Percentiles rank a stretch among this genome's conserved stretches.
phyloP scores from a whole-genome alignment of 1,140 invertebrate genomes.

The Pygmarrhopalites habei region DNA sequence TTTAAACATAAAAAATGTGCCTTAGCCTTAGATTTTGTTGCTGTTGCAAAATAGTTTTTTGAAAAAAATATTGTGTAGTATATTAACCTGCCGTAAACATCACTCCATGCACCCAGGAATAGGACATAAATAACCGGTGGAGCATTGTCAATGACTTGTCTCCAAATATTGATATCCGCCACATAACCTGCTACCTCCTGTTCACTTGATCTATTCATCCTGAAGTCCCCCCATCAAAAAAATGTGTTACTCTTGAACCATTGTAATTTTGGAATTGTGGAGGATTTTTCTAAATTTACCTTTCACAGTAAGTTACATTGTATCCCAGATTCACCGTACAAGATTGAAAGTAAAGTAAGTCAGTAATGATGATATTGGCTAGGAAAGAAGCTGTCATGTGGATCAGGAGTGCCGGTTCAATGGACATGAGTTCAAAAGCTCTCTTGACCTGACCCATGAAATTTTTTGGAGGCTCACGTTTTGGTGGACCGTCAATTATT shows the following conservation, averaged over 20 bases:
- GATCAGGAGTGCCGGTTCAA: constrained; percentile 19
- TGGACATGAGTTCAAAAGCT: constrained; percentile 1
- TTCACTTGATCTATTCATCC: neutral
- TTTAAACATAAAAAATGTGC: too few relatives aligned
- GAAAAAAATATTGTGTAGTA: too few relatives aligned
- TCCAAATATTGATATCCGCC: constrained; percentile 39
- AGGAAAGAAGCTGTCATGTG: constrained; percentile 30
- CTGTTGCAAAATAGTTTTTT: too few relatives aligned
- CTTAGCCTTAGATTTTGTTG: too few relatives aligned
- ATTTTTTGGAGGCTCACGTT: neutral
- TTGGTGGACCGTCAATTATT: neutral
- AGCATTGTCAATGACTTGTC: constrained; percentile 33
- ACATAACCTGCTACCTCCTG: constrained; percentile 34
- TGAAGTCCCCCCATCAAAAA: too few relatives aligned
- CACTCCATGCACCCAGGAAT: constrained; percentile 40
- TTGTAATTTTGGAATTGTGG: too few relatives aligned
- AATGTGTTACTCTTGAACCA: too few relatives aligned
- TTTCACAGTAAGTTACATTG: constrained; percentile 59
- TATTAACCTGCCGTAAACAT: constrained; percentile 39
- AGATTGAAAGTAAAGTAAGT: constrained; percentile 74
- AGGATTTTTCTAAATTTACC: constrained; percentile 11
- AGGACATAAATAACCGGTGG: constrained; percentile 38
- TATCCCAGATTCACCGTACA: constrained; percentile 70
- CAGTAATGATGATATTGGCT: constrained; percentile 37
- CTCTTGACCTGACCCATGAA: neutral